phyloP scores from a whole-genome alignment of 2,113 vertebrate genomes.

The Phrynosoma blainvillii region DNA sequence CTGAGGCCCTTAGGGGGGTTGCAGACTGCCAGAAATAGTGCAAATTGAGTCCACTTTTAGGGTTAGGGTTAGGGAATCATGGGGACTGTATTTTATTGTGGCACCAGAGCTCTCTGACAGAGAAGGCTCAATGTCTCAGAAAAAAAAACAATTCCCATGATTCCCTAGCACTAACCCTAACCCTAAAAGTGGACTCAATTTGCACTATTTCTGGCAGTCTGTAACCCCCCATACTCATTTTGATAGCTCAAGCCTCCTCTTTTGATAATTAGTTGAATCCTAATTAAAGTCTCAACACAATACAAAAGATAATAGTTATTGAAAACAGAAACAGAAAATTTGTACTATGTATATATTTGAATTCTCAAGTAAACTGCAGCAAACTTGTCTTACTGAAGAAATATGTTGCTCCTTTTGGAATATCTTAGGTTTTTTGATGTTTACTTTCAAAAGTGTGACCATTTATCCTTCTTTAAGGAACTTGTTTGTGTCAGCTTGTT shows the following conservation, averaged over 20 bases:
- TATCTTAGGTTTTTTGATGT: neutral
- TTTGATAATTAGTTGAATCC: neutral
- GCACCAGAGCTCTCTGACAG: too few relatives aligned
- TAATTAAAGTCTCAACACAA: neutral
- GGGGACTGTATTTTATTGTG: too few relatives aligned
- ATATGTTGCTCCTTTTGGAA: neutral
- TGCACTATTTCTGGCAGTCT: too few relatives aligned
- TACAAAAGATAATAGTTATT: neutral
- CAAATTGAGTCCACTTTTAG: too few relatives aligned
- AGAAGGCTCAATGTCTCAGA: too few relatives aligned
- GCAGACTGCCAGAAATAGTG: too few relatives aligned
- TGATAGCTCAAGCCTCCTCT: neutral
- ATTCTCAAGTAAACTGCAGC: neutral
- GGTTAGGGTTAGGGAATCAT: too few relatives aligned
- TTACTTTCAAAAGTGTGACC: neutral
- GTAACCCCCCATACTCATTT: too few relatives aligned
- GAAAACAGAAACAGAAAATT: neutral
- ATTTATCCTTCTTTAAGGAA: neutral
- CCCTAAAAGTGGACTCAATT: too few relatives aligned
- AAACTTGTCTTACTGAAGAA: neutral
- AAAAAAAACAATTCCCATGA: too few relatives aligned
- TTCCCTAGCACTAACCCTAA: too few relatives aligned
- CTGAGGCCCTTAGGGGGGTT: too few relatives aligned
- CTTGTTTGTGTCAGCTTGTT: neutral
- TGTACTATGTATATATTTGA: neutral